Evolutionary conservation across 2,113 vertebrate genomes (phyloP).

Genomic region (Corydoras maculifer): DNA sequence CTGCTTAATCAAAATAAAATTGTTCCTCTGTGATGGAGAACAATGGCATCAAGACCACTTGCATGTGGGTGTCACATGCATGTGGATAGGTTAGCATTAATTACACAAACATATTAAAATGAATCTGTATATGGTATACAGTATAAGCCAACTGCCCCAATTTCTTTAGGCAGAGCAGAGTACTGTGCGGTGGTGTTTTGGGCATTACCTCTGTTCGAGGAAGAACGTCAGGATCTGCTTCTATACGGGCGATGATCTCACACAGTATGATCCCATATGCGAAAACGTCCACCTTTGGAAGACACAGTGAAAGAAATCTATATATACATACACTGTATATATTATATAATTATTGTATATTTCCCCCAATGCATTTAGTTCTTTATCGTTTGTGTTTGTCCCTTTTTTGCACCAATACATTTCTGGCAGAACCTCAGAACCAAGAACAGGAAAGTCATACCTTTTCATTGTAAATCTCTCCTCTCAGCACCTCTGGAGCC

Average conservation of each 20-base stretch:
- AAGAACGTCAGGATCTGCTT: conserved; percentile 88
- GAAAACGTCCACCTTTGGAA: conserved; percentile 72
- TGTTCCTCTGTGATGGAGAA: too few relatives aligned
- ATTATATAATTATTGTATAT: too few relatives aligned
- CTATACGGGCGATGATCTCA: conserved; percentile 86
- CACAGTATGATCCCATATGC: conserved; percentile 90
- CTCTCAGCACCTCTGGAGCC: conserved; percentile 89
- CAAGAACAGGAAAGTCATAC: conserved; percentile 49
- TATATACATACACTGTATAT: neutral
- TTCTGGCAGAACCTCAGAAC: neutral
- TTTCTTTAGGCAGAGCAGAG: neutral
- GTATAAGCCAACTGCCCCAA: too few relatives aligned
- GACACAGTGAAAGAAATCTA: neutral
- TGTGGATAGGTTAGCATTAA: too few relatives aligned
- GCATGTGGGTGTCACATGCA: too few relatives aligned
- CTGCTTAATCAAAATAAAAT: too few relatives aligned
- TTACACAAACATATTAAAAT: too few relatives aligned
- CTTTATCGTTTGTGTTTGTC: too few relatives aligned
- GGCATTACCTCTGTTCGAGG: conserved; percentile 82
- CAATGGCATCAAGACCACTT: too few relatives aligned
- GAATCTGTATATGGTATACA: too few relatives aligned
- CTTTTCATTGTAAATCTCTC: conserved; percentile 91
- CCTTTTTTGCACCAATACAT: too few relatives aligned
- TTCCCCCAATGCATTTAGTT: too few relatives aligned
- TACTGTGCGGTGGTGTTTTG: neutral